Base-by-base conservation (phyloP, 2,888 invertebrate species). In the Leptopilina syphax region DNA sequence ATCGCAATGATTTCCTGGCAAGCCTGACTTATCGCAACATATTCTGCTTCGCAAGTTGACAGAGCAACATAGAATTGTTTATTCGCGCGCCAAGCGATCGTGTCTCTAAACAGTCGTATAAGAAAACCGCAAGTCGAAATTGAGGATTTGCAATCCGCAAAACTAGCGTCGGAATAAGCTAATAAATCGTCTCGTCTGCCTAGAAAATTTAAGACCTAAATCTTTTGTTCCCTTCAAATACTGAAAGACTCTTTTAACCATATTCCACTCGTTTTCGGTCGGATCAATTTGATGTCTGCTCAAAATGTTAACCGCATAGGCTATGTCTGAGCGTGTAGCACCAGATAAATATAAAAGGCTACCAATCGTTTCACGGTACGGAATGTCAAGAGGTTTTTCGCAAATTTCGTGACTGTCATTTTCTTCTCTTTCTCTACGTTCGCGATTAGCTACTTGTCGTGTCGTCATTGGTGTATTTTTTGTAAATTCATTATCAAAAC, bases 21-120 rank as follows among this genome's bases (percentile, higher is more conserved):
- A 13, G 76, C 65, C n/a, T 76, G 13, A 9, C 76, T 76, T 65
- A 63, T 47, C 7, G 76, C 76, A 12, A 65, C 63, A 44, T 63
- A 76, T 44, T 65, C 44, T 0, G 76, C 76, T 18, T 76, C 44
- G 18, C 65, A 65, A 5, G 65, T 41, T 5, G 47, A 76, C 63
- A 76, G 34, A 9, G 65, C 34, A 10, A 63, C 65, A 27, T 76
- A 65, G 3, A 5, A 44, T 63, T 65, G 76, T 47, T 67, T 67
- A 18, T 60, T 60, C 18, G 18, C 18, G 18, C 18, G 18, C 18
- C 18, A 18, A 18, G 18, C 18, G 18, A 18, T 18, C 18, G 18
- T 18, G 18, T 18, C 18, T 18, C 18, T 0, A 18, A 18, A 18
- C 18, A 18, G 18, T 18, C 18, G 18, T 18, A 18, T 18, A 18